Evolutionary conservation across 2,113 vertebrate genomes (phyloP), one percentile per base, ranked within the genome.

Genomic region (Dunckerocampus dactyliophorus): DNA sequence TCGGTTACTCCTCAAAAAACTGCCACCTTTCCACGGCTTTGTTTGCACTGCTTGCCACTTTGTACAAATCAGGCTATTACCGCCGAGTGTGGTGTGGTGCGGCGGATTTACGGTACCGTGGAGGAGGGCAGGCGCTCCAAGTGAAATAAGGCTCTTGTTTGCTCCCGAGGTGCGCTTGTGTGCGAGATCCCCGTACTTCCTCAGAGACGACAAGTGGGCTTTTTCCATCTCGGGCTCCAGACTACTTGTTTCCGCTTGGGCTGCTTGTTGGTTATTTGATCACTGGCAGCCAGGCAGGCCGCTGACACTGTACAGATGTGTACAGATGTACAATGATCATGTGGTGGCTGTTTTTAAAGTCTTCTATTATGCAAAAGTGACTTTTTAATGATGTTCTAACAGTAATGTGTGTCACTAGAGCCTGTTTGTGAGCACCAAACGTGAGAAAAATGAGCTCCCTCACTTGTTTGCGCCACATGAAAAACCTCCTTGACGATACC

Each of bases 201-300:
- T 83, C 77, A 65, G 64, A 79, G 71, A 80, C 82, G 85, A 89
- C 85, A 83, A 82, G 79, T 82, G 81, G 72, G 83, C 67, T 88
- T 88, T 88, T 83, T 88, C 83, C 85, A 82, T 75, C 75, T 71
- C 60, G 47, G 68, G 67, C 61, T 42, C 68, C 73, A 82, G 76
- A 76, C 69, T 72, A 77, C 71, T 77, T 80, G 43, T 85, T 83
- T 77, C 82, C 85, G 76, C 84, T 73, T 45, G 69, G 74, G 74
- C 75, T 84, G 81, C 75, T 72, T 76, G 81, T 82, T 79, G 19
- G 52, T 87, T 53, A 89, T 85, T 80, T 72, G 85, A 88, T 88
- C 71, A 50, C 64, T 69, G 49, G 67, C 60, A 83, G 79, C 59
- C 64, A 72, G 62, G 45, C 63, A 37, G 70, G 57, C 79, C 65